These are phyloP conservation scores for Pantherophis vulpinus DNA, from an alignment of 2,797 vertebrate genomes.

Conservation along the genomic window DNA sequence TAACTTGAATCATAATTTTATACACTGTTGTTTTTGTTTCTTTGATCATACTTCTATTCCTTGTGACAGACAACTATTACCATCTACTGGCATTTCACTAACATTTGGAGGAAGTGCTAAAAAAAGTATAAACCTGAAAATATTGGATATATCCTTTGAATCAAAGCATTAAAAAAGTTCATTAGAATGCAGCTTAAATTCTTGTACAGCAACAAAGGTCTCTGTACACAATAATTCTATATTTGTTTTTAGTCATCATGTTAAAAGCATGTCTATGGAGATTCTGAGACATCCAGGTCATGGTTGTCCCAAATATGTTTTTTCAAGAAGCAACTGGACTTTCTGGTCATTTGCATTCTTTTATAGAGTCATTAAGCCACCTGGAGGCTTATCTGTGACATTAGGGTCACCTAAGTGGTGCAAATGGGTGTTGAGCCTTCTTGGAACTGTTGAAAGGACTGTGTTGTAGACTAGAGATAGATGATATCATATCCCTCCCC, in stretches of 20 bases:
- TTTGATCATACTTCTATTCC: background rate
- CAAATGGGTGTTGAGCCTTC: too few relatives aligned
- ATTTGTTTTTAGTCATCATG: background rate
- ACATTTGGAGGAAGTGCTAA: background rate
- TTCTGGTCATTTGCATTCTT: too few relatives aligned
- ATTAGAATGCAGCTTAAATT: background rate
- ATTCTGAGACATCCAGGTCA: too few relatives aligned
- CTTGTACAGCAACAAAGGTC: background rate
- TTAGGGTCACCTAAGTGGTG: too few relatives aligned
- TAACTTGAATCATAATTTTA: background rate
- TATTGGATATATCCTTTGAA: background rate
- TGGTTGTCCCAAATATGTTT: too few relatives aligned
- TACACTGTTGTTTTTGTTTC: background rate
- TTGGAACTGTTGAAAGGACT: too few relatives aligned
- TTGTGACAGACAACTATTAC: background rate
- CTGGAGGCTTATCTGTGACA: too few relatives aligned
- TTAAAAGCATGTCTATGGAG: too few relatives aligned
- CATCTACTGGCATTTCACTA: background rate
- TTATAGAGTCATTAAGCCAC: too few relatives aligned
- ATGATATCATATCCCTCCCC: too few relatives aligned
- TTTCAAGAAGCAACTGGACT: too few relatives aligned
- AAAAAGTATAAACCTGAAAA: background rate
- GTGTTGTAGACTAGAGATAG: too few relatives aligned
- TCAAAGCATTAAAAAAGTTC: constrained; percentile 6
- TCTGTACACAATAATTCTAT: background rate